Evolutionary conservation across 2,888 invertebrate genomes (phyloP).

Genomic region (Panzeria rudis): DNA sequence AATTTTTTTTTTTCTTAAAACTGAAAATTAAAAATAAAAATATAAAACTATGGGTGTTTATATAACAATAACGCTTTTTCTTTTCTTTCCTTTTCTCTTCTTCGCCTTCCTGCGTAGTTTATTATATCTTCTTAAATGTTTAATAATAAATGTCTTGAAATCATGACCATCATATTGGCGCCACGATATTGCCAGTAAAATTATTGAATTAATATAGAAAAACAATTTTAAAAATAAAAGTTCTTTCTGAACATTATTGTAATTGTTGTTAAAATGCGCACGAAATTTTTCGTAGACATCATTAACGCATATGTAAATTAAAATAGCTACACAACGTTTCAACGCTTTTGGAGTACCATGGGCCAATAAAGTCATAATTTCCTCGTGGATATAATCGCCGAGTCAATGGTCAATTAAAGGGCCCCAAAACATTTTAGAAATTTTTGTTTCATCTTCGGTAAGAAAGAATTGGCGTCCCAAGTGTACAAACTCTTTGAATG

Average conservation of each 20-base stretch:
- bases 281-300: conserved; percentile 66
- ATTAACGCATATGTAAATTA: conserved; percentile 73
- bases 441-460: conserved; percentile 89
- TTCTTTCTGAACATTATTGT: conserved; percentile 60
- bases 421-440: conserved; percentile 95
- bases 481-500: conserved; percentile 91
- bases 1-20: conserved; percentile 48
- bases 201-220: conserved; percentile 80
- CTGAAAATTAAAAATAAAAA: conserved; percentile 38
- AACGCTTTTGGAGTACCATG: conserved; percentile 77
- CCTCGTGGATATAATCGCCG: conserved; percentile 75
- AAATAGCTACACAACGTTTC: conserved; percentile 77
- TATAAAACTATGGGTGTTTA: conserved; percentile 32
- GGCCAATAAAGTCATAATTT: conserved; percentile 67
- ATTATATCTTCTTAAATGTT: conserved; percentile 78
- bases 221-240: conserved; percentile 79
- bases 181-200: conserved; percentile 78
- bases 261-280: conserved; percentile 74
- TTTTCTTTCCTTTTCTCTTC: conserved; percentile 67
- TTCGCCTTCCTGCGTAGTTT: conserved; percentile 78
- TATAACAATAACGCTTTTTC: conserved; percentile 45
- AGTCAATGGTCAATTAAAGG: conserved; percentile 87
- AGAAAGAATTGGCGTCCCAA: conserved; percentile 92
- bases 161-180: conserved; percentile 77
- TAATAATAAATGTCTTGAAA: conserved; percentile 78